These are phyloP conservation scores for Drosophila sordidapex DNA, from an alignment of 2,888 invertebrate genomes.

Conservation along the genomic window DNA sequence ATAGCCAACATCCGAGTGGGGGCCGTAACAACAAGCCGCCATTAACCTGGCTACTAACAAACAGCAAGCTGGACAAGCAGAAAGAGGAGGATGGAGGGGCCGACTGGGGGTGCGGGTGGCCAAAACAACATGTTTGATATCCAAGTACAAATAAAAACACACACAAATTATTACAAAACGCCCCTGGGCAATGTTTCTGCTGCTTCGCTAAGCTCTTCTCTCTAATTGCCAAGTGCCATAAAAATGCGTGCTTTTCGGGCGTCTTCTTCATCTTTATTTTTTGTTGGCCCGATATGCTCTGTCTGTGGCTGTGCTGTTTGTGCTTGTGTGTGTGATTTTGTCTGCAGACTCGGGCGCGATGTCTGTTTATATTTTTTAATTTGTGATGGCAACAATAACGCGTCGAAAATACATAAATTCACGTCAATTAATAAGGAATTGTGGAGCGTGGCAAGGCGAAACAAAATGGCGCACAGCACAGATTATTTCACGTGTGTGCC, in stretches of 20 bases:
- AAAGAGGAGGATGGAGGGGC: neutral
- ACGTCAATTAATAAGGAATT: conserved; percentile 81
- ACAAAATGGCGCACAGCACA: conserved; percentile 53
- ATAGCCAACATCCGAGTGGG: conserved; percentile 78
- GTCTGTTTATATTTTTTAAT: conserved; percentile 80
- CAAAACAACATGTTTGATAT: conserved; percentile 50
- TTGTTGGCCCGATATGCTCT: neutral
- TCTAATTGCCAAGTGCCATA: conserved; percentile 78
- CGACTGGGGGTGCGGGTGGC: neutral
- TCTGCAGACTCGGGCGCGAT: conserved; percentile 15
- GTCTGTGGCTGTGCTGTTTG: conserved; percentile 12
- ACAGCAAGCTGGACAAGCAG: conserved; percentile 46
- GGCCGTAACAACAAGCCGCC: conserved; percentile 63
- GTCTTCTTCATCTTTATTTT: neutral
- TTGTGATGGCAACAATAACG: conserved; percentile 75
- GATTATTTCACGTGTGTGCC: conserved; percentile 61
- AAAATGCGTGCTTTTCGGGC: conserved; percentile 56
- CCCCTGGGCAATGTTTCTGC: conserved; percentile 31
- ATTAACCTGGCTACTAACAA: conserved; percentile 58
- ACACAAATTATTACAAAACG: conserved; percentile 74
- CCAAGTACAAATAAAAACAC: conserved; percentile 70
- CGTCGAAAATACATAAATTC: conserved; percentile 81
- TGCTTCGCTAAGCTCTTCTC: neutral
- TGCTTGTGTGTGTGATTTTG: conserved; percentile 1
- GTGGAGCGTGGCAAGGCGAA: conserved; percentile 65